phyloP scores from a whole-genome alignment of 2,113 vertebrate species.

The Leptosomus discolor region DNA sequence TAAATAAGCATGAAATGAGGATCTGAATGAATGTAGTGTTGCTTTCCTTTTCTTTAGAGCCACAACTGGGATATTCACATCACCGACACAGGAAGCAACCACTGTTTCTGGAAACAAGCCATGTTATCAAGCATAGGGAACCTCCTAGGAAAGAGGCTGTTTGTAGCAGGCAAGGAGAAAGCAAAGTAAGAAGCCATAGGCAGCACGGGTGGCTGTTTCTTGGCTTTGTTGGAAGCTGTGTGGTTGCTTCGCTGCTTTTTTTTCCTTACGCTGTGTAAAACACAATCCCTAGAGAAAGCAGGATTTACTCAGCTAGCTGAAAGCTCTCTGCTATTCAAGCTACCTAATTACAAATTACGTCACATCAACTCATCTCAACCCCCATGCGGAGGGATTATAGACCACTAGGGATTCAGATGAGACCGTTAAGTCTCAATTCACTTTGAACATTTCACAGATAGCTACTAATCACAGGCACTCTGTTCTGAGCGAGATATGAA shows the following conservation, averaged over 20 bases:
- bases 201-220: background rate
- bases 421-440: constrained; percentile 17
- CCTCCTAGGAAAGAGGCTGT: background rate
- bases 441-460: constrained; percentile 36
- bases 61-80: background rate
- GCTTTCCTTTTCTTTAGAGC: background rate
- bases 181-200: background rate
- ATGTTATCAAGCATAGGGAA: background rate
- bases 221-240: background rate
- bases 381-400: background rate
- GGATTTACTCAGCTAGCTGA: background rate
- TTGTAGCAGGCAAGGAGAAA: background rate
- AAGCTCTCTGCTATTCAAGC: background rate
- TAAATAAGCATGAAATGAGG: constrained; percentile 22
- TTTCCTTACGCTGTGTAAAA: background rate
- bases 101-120: background rate
- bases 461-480: constrained; percentile 24
- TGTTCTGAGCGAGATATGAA: background rate
- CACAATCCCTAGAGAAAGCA: background rate
- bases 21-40: background rate
- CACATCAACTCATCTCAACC: background rate
- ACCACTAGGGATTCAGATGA: constrained; percentile 16
- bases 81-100: fast-evolving
- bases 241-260: background rate
- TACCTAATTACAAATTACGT: constrained; percentile 21